Conservation (phyloP, 2,888 invertebrate genomes). For the Alloplasta piceator region DNA sequence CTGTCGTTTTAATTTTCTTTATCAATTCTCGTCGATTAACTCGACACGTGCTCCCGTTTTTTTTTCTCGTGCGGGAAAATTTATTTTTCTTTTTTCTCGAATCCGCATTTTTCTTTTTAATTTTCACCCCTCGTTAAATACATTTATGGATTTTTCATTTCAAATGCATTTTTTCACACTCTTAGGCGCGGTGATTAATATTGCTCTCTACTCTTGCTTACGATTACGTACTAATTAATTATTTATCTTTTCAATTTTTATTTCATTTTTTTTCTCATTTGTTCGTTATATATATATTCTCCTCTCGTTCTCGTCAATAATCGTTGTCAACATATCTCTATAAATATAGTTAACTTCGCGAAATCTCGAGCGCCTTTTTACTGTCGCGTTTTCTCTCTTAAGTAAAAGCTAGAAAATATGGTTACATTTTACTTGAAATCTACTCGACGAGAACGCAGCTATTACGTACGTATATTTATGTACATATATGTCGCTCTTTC, state of each 20-base stretch:
- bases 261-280: constrained; percentile 43
- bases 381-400: constrained; percentile 64
- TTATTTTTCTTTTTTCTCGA: constrained; percentile 22
- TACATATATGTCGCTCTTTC: constrained; percentile 24
- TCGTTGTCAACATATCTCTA: constrained; percentile 78
- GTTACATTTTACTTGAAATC: constrained; percentile 70
- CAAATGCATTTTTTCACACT: constrained; percentile 32
- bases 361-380: constrained; percentile 56
- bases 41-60: constrained; percentile 13
- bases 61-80: constrained; percentile 2
- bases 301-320: constrained; percentile 66
- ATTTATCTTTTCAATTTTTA: constrained; percentile 37
- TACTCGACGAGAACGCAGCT: constrained; percentile 54
- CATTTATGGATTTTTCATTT: constrained; percentile 28
- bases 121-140: constrained; percentile 11
- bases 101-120: constrained; percentile 39
- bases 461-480: constrained; percentile 11
- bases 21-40: constrained; percentile 17
- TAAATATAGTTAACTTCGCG: constrained; percentile 81
- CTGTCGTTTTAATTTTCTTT: constrained; percentile 36
- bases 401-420: constrained; percentile 81
- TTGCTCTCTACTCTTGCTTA: constrained; percentile 71
- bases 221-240: constrained; percentile 57
- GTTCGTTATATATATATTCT: constrained; percentile 67
- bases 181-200: constrained; percentile 66